phyloP scores from a whole-genome alignment of 2,113 vertebrate genomes.

The Zosterops borbonicus region DNA sequence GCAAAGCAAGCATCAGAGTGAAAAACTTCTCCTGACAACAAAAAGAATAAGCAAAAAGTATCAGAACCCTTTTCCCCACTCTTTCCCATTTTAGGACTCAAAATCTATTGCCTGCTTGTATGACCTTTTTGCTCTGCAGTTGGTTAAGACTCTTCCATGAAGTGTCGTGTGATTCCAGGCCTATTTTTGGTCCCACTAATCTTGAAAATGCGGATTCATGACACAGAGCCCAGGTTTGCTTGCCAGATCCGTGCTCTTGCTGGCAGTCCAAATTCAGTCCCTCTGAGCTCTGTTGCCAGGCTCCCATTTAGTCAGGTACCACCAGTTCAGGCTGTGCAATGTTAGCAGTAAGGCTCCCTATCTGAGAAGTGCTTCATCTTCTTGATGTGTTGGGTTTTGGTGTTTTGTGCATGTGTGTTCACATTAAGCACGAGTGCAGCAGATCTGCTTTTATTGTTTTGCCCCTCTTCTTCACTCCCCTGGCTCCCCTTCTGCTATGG shows the following conservation, averaged over 20 bases:
- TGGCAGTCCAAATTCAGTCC: background rate
- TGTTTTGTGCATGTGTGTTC: background rate
- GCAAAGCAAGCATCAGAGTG: background rate
- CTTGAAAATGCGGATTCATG: background rate
- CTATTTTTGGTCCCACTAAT: constrained; percentile 46
- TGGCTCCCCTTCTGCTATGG: background rate
- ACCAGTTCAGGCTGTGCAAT: background rate
- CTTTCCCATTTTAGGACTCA: background rate
- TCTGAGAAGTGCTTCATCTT: background rate
- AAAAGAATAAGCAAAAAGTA: background rate
- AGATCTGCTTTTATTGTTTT: background rate
- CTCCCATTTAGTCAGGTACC: background rate
- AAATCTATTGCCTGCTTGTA: background rate
- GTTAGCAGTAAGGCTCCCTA: background rate
- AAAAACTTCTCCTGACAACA: background rate
- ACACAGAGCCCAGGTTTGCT: background rate
- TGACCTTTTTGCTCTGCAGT: background rate
- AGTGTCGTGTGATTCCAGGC: background rate
- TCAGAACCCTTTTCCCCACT: background rate
- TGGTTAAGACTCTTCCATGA: background rate
- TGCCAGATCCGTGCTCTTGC: background rate
- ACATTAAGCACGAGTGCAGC: background rate
- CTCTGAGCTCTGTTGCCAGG: constrained; percentile 3
- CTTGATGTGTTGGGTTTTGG: background rate
- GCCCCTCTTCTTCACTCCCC: background rate